Base-by-base conservation (phyloP, 2,888 invertebrate genomes). In the Dynastes grantii region DNA sequence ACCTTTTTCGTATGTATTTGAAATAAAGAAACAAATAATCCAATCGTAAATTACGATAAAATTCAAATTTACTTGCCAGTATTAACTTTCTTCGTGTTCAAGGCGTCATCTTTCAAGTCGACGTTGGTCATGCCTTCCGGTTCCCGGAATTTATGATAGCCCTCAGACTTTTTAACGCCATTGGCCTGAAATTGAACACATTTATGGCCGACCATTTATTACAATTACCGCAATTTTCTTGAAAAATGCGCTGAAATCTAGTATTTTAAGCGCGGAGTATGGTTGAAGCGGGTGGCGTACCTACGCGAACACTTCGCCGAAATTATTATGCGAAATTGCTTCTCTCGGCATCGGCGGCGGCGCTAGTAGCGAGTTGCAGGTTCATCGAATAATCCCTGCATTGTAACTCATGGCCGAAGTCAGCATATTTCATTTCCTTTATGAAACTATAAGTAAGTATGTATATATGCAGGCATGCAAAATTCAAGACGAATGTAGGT, bases 61-160 rank as follows among this genome's bases (percentile, higher is more conserved):
- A 76, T 37, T 53, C 65, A 22, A 53, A 32, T 73, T 37, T 65
- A 76, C 64, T 55, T 76, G 76, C 76, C 67, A n/a, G 22, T 51
- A 40, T 58, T 40, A 16, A 40, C 45, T 37, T 61, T 40, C 27
- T 75, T 27, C 51, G 49, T 51, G 51, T 49, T 49, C 58, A 29
- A 22, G 3, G 29, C 40, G 27, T 61, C 73, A 53, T 82, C 84
- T 78, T 85, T 84, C 73, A 88, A 80, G 80, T 87, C 87, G 75
- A 88, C 85, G 16, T 85, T 86, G 11, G 85, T 85, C 86, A 88
- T 86, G 13, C 85, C 87, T 71, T 86, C 86, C 11, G 87, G 87
- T 83, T 88, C 88, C 73, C 81, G 80, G 78, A 87, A 86, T 22
- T 85, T 85, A 79, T 82, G 78, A 22, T 83, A 81, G 49, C 80